Evolutionary conservation across 2,888 invertebrate genomes (phyloP), one percentile per base, ranked within the genome.

Genomic region (Amiota mariae): DNA sequence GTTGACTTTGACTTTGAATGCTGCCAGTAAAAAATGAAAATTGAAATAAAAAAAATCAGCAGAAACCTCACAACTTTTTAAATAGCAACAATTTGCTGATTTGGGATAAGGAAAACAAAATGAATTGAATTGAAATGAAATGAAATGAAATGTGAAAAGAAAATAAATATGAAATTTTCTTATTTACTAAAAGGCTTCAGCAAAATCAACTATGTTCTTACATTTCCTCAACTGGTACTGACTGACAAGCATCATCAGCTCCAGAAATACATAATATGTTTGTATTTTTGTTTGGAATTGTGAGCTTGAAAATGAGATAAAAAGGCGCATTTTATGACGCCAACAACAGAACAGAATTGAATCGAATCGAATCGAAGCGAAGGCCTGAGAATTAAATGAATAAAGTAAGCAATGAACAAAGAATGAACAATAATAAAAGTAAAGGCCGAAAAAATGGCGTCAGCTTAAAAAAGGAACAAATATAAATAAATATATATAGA

Each of bases 361-460:
- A 36, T 36, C 8, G 36, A 36, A 36, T 36, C 0, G 36, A 36
- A 36, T 36, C 8, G 8, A 0, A 36, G 2, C 6, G 36, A 36
- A 36, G 36, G 36, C 36, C 36, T 36, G 36, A 2, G 36, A 36
- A 36, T 36, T 36, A 36, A 36, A 36, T 36, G 36, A 36, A 36
- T 36, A 36, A 36, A 36, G 4, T 6, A 36, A 36, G 36, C 36
- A 36, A 36, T 6, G 36, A 36, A 36, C 36, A 6, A 36, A 36
- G 36, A 72, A 57, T 15, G 36, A 72, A 56, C 70, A 78, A 79
- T 64, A 72, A 47, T 46, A 20, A 70, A n/a, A 36, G 36, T 36
- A 61, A 8, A 24, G 10, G 11, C 64, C 47, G n/a, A 13, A 46
- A 63, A 64, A 64, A 18, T 24, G 36, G 48, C 46, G 20, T 56